A percentile compares a stretch with the other conserved stretches of the same genome.
Evolutionary conservation across 2,888 invertebrate genomes (phyloP).

Genomic region (Eupithecia pulchellata): DNA sequence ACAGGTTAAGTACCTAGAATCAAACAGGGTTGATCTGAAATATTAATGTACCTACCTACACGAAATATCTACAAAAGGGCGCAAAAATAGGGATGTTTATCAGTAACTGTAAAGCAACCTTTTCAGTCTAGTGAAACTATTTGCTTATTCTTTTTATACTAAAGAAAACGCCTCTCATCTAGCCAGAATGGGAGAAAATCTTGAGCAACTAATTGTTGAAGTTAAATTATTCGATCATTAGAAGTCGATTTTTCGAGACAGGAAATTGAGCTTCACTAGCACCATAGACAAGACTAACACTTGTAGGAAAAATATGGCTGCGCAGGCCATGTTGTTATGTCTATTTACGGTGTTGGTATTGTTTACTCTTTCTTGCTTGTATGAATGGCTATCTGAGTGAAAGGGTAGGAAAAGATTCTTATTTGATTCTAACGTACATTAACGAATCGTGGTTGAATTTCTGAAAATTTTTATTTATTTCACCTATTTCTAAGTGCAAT

Average conservation of each 20-base stretch:
- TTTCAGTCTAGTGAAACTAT: no score
- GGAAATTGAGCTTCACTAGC: slow-evolving; percentile 49
- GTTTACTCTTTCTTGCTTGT: slow-evolving; percentile 60
- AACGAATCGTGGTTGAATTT: slow-evolving; percentile 79
- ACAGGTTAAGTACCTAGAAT: no score
- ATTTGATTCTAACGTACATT: slow-evolving; percentile 83
- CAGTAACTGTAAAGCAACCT: no score
- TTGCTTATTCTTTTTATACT: no score
- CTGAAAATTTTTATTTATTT: slow-evolving; percentile 71
- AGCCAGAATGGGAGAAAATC: no score
- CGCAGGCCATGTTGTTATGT: slow-evolving; percentile 56
- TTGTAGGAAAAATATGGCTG: slow-evolving; percentile 64
- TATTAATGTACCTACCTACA: no score
- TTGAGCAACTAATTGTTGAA: no score
- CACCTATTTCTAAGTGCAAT: slow-evolving; percentile 67
- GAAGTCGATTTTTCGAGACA: slow-evolving; percentile 39
- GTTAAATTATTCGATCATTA: no score
- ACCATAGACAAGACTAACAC: slow-evolving; percentile 56
- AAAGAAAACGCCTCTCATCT: no score
- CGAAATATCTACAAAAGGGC: no score
- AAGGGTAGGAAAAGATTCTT: slow-evolving; percentile 57
- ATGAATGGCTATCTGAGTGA: slow-evolving; percentile 36
- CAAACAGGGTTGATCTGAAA: no score
- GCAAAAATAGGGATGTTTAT: no score
- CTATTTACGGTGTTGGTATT: slow-evolving; percentile 62